Evolutionary conservation across 2,888 invertebrate genomes (phyloP).

Genomic region (Stenotaenia linearis): DNA sequence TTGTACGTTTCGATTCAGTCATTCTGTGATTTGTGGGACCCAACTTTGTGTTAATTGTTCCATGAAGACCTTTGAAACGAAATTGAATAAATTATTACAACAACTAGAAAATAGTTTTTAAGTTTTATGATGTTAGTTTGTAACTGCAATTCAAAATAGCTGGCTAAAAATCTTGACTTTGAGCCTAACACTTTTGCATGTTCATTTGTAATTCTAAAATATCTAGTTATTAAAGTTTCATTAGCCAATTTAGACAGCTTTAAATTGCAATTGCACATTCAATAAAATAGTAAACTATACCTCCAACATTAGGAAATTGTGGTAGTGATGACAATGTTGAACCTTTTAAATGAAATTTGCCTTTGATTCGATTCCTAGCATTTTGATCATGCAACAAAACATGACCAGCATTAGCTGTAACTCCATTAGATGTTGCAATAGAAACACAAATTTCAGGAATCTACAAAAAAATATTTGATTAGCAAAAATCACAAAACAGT

Average conservation of each 20-base stretch:
- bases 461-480: conserved; percentile 38
- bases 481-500: background rate
- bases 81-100: background rate
- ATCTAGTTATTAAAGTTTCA: no score
- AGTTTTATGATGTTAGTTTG: no score
- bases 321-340: conserved; percentile 48
- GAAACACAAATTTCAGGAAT: conserved; percentile 34
- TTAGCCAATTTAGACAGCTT: no score
- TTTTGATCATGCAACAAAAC: conserved; percentile 38
- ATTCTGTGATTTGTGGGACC: conserved; percentile 32
- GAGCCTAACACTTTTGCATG: no score
- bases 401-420: conserved; percentile 24
- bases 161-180: no score
- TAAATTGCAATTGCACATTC: background rate
- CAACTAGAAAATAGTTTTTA: no score
- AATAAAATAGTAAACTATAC: no score
- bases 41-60: conserved; percentile 1
- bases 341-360: conserved; percentile 57
- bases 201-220: no score
- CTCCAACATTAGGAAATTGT: conserved; percentile 45
- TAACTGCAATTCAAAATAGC: no score
- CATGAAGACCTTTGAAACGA: conserved; percentile 27
- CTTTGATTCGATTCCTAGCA: conserved; percentile 57
- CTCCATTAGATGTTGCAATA: conserved; percentile 27
- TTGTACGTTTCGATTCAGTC: conserved; percentile 33